A percentile compares a stretch with the other conserved stretches of the same genome.
Conservation (phyloP, 2,888 invertebrate genomes). For the Vandiemenella viatica region DNA sequence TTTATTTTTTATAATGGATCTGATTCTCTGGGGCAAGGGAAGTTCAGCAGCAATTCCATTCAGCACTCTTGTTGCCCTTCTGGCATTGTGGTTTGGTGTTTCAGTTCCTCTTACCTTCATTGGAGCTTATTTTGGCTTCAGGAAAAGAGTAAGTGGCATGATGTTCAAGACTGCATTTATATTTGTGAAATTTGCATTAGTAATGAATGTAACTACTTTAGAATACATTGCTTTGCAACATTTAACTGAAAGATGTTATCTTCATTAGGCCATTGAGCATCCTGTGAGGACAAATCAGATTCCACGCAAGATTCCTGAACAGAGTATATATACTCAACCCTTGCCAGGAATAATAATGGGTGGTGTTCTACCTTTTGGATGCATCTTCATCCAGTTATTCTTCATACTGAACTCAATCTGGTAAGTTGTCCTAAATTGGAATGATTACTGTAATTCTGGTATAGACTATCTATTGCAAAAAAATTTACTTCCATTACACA, state of each 20-base stretch:
- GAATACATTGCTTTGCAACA: too few species aligned
- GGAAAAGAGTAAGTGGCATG: constrained; percentile 63
- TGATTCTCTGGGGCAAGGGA: constrained; percentile 88
- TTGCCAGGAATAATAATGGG: constrained; percentile 96
- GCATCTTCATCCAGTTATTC: constrained; percentile 97
- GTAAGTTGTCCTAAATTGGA: constrained; percentile 45
- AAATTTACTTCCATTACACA: too few species aligned
- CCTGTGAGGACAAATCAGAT: constrained; percentile 98
- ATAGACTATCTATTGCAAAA: too few species aligned
- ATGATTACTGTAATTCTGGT: too few species aligned
- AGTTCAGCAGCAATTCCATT: constrained; percentile 96
- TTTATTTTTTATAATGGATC: constrained; percentile 94
- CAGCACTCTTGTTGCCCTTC: constrained; percentile 80
- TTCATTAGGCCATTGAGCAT: constrained; percentile 75
- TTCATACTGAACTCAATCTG: constrained; percentile 97
- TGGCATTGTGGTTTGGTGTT: constrained; percentile 96
- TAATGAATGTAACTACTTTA: too few species aligned
- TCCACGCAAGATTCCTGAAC: constrained; percentile 95
- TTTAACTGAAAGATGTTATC: neutral
- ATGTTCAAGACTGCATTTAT: neutral
- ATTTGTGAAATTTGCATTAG: too few species aligned
- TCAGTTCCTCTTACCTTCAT: constrained; percentile 95
- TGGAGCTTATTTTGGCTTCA: constrained; percentile 96
- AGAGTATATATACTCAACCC: constrained; percentile 93
- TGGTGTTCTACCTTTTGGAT: constrained; percentile 94